Evolutionary conservation across 2,113 vertebrate species (phyloP).

Genomic region (Platysternon megacephalum): DNA sequence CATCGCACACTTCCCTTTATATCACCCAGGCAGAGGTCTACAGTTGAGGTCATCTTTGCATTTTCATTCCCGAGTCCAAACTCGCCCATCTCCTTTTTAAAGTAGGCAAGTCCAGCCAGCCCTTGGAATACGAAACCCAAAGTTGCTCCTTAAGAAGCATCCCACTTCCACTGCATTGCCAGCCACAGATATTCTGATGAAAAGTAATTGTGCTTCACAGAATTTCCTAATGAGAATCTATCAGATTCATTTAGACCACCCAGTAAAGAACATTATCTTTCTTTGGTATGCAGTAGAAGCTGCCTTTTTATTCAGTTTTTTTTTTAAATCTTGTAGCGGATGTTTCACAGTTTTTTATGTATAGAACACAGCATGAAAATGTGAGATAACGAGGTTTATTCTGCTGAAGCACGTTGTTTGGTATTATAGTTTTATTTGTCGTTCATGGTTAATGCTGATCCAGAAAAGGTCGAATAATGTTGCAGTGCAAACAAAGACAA

Average conservation of each 20-base stretch:
- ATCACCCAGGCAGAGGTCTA: neutral
- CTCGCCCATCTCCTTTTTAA: neutral
- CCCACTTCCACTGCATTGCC: neutral
- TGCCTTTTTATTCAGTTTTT: neutral
- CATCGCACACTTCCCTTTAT: neutral
- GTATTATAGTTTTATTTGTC: neutral
- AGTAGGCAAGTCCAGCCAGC: neutral
- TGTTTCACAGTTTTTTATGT: neutral
- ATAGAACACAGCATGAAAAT: neutral
- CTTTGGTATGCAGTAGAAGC: neutral
- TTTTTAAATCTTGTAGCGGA: neutral
- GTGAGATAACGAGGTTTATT: neutral
- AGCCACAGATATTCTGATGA: neutral
- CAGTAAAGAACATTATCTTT: accelerated
- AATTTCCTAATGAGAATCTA: neutral
- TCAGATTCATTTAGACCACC: neutral
- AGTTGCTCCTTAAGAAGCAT: neutral
- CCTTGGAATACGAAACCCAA: neutral
- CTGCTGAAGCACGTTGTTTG: neutral
- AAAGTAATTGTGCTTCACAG: neutral
- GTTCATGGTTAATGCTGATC: neutral
- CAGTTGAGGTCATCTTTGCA: neutral
- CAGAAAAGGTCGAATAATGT: neutral
- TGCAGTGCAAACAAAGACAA: conserved; percentile 7
- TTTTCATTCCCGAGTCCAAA: neutral